Evolutionary conservation across 2,797 vertebrate species (phyloP), one percentile per base, ranked within the genome.

Genomic region (Mycteria americana): DNA sequence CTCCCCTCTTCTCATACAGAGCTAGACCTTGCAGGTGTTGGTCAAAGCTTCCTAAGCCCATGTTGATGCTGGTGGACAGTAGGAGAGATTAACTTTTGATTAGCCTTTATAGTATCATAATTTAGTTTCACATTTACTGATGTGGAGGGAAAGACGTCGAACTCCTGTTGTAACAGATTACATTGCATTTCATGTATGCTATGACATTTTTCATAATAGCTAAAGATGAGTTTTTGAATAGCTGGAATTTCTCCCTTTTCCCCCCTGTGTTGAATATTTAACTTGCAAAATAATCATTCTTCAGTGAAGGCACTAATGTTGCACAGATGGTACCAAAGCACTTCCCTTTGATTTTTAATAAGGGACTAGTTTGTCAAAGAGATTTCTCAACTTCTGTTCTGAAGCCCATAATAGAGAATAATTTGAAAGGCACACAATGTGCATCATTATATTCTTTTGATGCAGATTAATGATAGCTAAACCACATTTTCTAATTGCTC

Each of bases 281-380:
- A 96, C 91, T 97, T 97, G 95, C 83, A 97, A 97, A 97, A 97
- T 97, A 97, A 97, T 98, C 95, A 97, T 96, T 98, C 93, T 97
- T 98, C 73, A 95, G 89, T 94, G 94, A 97, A 98, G 96, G 94
- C 85, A 51, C 93, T 98, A 98, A 98, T 98, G 98, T 98, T 97
- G 97, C 95, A 97, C 98, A 98, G 98, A 98, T 98, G 98, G 97
- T 97, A 98, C 96, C 96, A 96, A 97, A 98, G 94, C 95, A 94
- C 96, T 98, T 98, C 84, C 88, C 95, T 98, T 98, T 98, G 97
- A 96, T 98, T 98, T 98, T 98, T 98, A 98, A 98, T 98, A 98
- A 97, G 97, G 93, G 96, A 97, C 97, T 97, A 96, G 95, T 98
- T 98, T 98, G 95, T 98, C 97, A 98, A 97, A 97, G 97, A 97